A percentile compares a stretch with the other conserved stretches of the same genome.
These are phyloP conservation scores for Malacosoma neustria DNA, from an alignment of 2,888 invertebrate genomes.

Conservation along the genomic window DNA sequence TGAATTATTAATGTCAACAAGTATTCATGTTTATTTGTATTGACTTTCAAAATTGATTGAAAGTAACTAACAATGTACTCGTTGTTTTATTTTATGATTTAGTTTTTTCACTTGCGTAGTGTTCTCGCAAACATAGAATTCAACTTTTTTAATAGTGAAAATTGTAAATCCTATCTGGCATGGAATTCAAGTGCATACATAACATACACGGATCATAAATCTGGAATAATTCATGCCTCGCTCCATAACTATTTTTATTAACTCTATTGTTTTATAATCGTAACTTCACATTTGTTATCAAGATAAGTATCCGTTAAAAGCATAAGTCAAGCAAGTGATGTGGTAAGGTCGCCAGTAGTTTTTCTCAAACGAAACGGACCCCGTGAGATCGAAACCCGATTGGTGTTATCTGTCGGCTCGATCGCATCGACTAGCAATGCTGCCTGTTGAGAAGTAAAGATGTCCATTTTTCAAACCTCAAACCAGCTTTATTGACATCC, in stretches of 20 bases:
- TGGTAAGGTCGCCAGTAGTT: constrained; percentile 45
- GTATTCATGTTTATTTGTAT: no score
- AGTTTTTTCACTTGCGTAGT: no score
- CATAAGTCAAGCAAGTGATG: constrained; percentile 47
- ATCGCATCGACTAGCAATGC: constrained; percentile 51
- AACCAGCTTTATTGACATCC: constrained; percentile 32
- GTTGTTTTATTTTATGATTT: no score
- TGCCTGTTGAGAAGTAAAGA: constrained; percentile 30
- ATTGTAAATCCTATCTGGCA: no score
- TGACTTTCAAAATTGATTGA: no score
- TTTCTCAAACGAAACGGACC: constrained; percentile 43
- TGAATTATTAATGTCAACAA: no score
- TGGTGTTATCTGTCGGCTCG: constrained; percentile 42
- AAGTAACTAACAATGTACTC: no score
- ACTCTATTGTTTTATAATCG: constrained; percentile 68
- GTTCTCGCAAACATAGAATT: no score
- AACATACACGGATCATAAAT: background rate
- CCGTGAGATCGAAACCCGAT: constrained; percentile 52
- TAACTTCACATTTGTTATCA: constrained; percentile 52
- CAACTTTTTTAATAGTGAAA: no score
- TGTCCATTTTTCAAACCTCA: constrained; percentile 46
- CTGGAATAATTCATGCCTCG: constrained; percentile 36
- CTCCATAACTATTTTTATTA: constrained; percentile 57
- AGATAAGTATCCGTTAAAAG: constrained; percentile 63
- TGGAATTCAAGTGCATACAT: background rate